A percentile compares a stretch with the other conserved stretches of the same genome.
phyloP scores from a whole-genome alignment of 2,113 vertebrate genomes.

The Entelurus aequoreus region DNA sequence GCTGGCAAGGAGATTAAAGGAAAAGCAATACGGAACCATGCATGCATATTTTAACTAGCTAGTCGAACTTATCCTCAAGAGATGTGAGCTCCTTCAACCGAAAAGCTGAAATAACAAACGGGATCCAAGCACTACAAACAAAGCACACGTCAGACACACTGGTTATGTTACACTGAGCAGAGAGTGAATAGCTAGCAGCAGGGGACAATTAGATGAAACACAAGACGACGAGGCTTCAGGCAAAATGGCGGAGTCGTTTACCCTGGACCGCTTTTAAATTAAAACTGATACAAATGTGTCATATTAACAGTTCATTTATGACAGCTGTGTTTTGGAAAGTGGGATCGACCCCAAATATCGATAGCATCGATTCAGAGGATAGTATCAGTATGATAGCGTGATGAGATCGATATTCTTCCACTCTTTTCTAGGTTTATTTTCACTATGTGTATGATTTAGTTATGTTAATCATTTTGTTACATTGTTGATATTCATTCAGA shows the following conservation, averaged over 20 bases:
- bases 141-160: slow-evolving; percentile 5
- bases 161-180: slow-evolving; percentile 23
- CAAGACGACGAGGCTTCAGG: slow-evolving; percentile 16
- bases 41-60: slow-evolving; percentile 34
- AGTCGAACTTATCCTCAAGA: slow-evolving; percentile 32
- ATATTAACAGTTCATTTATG: too few relatives aligned
- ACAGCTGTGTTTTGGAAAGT: too few relatives aligned
- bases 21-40: slow-evolving; percentile 2
- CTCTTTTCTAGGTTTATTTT: too few relatives aligned
- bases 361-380: too few relatives aligned
- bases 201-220: slow-evolving; percentile 40
- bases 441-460: too few relatives aligned
- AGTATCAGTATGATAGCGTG: too few relatives aligned
- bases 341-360: too few relatives aligned
- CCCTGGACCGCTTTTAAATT: too few relatives aligned
- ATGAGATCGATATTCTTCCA: too few relatives aligned
- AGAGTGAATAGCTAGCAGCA: slow-evolving; percentile 19
- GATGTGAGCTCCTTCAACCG: slow-evolving; percentile 39
- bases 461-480: too few relatives aligned
- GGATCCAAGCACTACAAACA: slow-evolving; percentile 35
- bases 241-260: background rate
- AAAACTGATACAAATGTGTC: too few relatives aligned
- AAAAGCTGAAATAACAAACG: slow-evolving; percentile 62
- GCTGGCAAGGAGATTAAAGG: slow-evolving; percentile 1
- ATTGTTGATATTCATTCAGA: too few relatives aligned